Evolutionary conservation across 1,140 invertebrate species (phyloP).

Genomic region (Calephelis virginiensis): DNA sequence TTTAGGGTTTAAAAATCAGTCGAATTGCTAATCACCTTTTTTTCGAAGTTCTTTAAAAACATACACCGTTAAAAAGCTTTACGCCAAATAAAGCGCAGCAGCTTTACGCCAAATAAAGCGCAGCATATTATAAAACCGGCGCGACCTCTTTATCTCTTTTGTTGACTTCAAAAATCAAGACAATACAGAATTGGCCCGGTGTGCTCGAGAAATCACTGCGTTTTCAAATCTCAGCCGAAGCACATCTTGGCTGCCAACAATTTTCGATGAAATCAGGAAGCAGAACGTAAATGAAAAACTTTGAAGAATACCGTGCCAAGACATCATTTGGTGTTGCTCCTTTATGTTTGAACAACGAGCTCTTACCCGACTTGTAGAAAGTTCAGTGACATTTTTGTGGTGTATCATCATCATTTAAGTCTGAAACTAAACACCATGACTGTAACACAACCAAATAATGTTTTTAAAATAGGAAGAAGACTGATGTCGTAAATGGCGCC

Average conservation of each 20-base stretch:
- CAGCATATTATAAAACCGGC: not conserved
- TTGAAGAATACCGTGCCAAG: conserved; percentile 20
- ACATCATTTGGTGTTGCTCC: conserved; percentile 22
- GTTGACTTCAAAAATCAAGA: conserved; percentile 10
- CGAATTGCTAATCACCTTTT: no score
- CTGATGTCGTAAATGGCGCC: no score
- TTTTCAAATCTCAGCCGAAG: conserved; percentile 15
- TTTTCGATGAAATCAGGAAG: conserved; percentile 25
- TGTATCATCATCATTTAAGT: no score
- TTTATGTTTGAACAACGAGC: conserved; percentile 15
- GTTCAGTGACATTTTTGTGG: not conserved
- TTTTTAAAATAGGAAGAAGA: no score
- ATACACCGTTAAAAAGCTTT: not conserved
- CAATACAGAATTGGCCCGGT: conserved; percentile 18
- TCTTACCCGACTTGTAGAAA: not conserved
- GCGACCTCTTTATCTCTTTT: conserved; percentile 14
- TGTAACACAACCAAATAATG: no score
- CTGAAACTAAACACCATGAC: no score
- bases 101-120: not conserved
- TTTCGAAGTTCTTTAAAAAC: not conserved
- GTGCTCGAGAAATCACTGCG: conserved; percentile 19
- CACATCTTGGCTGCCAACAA: conserved; percentile 20
- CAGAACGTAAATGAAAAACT: conserved; percentile 24
- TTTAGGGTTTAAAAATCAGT: no score
- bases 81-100: no score